Evolutionary conservation across 2,797 vertebrate species (phyloP).

Genomic region (Enteromius unitaeniatus): DNA sequence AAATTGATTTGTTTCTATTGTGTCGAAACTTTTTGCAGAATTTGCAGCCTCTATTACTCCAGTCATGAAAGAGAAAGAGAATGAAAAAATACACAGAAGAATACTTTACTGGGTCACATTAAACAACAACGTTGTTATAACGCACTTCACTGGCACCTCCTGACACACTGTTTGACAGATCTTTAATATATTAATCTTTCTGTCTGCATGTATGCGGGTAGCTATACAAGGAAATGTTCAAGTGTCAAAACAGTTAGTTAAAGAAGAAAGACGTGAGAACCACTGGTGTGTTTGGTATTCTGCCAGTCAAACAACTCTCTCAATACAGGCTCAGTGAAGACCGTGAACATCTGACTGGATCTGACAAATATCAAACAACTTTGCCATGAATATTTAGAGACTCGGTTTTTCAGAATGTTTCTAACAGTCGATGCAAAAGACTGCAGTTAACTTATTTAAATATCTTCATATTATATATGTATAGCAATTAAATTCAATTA

Average conservation of each 20-base stretch:
- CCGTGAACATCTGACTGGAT: neutral
- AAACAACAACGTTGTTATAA: neutral
- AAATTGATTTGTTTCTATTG: neutral
- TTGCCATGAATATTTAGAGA: neutral
- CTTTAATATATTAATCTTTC: conserved; percentile 56
- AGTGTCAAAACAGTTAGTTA: conserved; percentile 31
- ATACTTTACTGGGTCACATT: neutral
- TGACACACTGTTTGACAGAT: conserved; percentile 42
- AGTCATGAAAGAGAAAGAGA: neutral
- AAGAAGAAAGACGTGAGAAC: conserved; percentile 65
- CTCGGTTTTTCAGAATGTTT: neutral
- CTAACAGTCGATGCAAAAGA: neutral
- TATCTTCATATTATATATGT: no score
- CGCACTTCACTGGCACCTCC: neutral
- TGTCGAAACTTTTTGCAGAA: neutral
- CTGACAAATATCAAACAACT: conserved; percentile 6
- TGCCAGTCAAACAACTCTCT: neutral
- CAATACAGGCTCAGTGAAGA: neutral
- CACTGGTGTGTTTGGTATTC: conserved; percentile 36
- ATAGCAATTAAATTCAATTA: neutral
- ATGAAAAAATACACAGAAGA: neutral
- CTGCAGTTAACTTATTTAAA: no score
- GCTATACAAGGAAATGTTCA: neutral
- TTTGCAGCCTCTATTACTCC: neutral
- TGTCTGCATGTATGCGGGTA: conserved; percentile 73